These are phyloP conservation scores for Yponomeuta sedellus DNA, from an alignment of 2,888 invertebrate species.

Conservation along the genomic window DNA sequence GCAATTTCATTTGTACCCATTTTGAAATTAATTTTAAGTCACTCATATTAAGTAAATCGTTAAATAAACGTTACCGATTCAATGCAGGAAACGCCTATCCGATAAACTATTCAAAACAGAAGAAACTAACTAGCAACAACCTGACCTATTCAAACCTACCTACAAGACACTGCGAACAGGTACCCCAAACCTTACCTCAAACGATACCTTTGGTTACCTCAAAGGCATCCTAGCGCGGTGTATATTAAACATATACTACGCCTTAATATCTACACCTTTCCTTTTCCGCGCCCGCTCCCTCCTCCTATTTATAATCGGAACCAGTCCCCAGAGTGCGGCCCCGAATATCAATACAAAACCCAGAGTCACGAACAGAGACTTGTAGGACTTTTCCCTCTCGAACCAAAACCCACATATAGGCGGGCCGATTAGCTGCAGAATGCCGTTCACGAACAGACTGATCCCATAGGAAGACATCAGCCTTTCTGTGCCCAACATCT, in stretches of 20 bases:
- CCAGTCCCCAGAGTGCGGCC: conserved; percentile 83
- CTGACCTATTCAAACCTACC: no score
- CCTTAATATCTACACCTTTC: conserved; percentile 29
- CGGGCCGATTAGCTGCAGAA: conserved; percentile 87
- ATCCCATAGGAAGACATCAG: conserved; percentile 91
- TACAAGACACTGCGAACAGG: no score
- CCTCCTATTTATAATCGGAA: conserved; percentile 80
- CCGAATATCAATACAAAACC: conserved; percentile 85
- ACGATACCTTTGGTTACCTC: no score
- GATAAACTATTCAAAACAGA: no score
- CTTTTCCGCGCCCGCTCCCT: conserved; percentile 33
- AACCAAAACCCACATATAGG: conserved; percentile 87
- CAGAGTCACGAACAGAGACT: conserved; percentile 83
- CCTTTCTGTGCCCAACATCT: conserved; percentile 89
- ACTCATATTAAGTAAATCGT: no score
- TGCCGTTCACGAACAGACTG: conserved; percentile 88
- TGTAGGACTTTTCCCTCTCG: conserved; percentile 79
- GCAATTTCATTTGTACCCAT: no score
- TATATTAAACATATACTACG: conserved; percentile 33
- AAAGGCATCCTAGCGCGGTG: no score
- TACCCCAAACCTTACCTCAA: no score
- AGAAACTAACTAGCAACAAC: no score
- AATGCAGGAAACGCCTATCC: no score
- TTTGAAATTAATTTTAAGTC: no score
- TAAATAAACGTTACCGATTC: no score